Conservation (phyloP, 2,797 vertebrate genomes). For the Buceros bicornis region DNA sequence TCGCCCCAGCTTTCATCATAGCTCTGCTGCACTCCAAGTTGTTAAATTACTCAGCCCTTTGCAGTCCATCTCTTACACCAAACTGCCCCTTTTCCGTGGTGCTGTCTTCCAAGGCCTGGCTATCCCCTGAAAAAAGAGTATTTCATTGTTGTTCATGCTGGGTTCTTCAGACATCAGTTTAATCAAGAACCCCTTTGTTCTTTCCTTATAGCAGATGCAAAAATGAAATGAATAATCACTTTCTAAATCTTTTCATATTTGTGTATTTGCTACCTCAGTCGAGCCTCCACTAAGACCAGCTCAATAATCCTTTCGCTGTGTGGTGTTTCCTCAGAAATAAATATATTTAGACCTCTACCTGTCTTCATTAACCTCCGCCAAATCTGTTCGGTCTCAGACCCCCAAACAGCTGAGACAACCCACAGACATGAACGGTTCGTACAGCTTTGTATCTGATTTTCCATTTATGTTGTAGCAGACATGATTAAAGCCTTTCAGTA, state of each 20-base stretch:
- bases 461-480: background rate
- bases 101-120: background rate
- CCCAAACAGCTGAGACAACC: background rate
- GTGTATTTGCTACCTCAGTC: background rate
- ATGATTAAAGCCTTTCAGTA: constrained; percentile 47
- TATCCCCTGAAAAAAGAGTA: background rate
- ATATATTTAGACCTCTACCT: background rate
- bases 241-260: background rate
- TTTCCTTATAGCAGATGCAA: background rate
- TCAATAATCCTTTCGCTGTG: background rate
- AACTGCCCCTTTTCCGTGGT: background rate
- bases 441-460: constrained; percentile 25
- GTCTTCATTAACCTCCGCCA: background rate
- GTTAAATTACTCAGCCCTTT: background rate
- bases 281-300: background rate
- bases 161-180: background rate
- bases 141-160: background rate
- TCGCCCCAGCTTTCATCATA: background rate
- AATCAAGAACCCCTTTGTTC: constrained; percentile 5
- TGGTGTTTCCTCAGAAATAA: background rate
- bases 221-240: background rate
- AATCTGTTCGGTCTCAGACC: background rate
- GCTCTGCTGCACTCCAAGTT: background rate
- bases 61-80: accelerated
- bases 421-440: background rate